These are phyloP conservation scores for Litoditis marina DNA, from an alignment of 2,888 invertebrate genomes.

Conservation along the genomic window DNA sequence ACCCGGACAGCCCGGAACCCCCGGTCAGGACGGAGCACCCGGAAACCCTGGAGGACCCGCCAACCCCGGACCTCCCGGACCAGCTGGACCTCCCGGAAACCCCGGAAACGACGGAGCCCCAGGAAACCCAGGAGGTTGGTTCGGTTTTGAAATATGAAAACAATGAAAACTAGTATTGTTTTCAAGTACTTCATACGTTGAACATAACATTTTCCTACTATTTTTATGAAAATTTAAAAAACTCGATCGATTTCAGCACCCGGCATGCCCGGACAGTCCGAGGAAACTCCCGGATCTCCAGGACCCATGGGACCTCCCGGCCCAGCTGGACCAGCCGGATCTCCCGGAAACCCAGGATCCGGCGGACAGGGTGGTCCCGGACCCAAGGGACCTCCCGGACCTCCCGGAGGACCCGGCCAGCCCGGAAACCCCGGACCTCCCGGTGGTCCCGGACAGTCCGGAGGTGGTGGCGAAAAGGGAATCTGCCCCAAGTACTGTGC, in stretches of 20 bases:
- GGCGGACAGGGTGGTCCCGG: constrained; percentile 12
- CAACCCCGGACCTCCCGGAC: constrained; percentile 48
- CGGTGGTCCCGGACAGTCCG: constrained; percentile 39
- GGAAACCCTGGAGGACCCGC: constrained; percentile 50
- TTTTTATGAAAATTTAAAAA: no score
- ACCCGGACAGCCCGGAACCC: constrained; percentile 4
- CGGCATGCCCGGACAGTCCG: no score
- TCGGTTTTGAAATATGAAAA: no score
- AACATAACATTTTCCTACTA: no score
- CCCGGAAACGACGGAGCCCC: constrained; percentile 35
- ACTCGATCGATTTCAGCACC: no score
- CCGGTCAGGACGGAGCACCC: constrained; percentile 16
- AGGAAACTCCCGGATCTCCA: no score
- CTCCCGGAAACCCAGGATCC: constrained; percentile 15
- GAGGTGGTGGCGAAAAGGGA: constrained; percentile 40
- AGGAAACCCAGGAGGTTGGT: constrained; percentile 19
- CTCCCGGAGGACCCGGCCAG: constrained; percentile 37
- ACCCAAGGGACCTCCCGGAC: no score
- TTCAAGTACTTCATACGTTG: no score
- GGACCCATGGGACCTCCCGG: no score
- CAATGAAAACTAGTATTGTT: no score
- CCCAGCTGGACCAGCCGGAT: constrained; percentile 32
- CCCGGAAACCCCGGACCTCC: constrained; percentile 39
- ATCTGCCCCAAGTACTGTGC: constrained; percentile 44
- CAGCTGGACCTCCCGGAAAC: constrained; percentile 46